Evolutionary conservation across 2,888 invertebrate species (phyloP).

Genomic region (Blastobasis adustella): DNA sequence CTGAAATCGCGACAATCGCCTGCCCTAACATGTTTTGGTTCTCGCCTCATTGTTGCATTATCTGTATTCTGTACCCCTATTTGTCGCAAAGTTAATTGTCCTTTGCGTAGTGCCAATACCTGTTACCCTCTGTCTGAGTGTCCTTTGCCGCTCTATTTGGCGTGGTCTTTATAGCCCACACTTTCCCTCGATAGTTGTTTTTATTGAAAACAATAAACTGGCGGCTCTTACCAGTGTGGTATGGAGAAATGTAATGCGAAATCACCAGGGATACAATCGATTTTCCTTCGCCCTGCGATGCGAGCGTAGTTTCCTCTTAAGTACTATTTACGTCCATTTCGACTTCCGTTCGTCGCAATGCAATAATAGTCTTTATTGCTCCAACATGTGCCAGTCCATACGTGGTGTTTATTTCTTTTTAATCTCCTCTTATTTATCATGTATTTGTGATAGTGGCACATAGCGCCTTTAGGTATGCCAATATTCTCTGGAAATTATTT

Average conservation of each 20-base stretch:
- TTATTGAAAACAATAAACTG: slow-evolving; percentile 1
- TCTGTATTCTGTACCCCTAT: slow-evolving; percentile 11
- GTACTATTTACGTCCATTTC: too few relatives aligned
- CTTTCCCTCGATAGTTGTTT: slow-evolving; percentile 1
- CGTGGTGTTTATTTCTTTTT: too few relatives aligned
- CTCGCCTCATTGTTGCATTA: slow-evolving; percentile 47
- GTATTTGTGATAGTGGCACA: too few relatives aligned
- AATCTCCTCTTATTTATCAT: too few relatives aligned
- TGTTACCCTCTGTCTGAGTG: slow-evolving; percentile 22
- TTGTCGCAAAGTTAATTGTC: slow-evolving; percentile 49
- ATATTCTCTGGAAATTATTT: too few relatives aligned
- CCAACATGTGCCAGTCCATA: too few relatives aligned
- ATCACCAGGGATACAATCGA: too few relatives aligned
- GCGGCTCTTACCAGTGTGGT: not conserved
- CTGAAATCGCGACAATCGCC: slow-evolving; percentile 63
- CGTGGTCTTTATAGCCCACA: slow-evolving; percentile 8
- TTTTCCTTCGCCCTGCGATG: too few relatives aligned
- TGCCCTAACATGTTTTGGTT: slow-evolving; percentile 54
- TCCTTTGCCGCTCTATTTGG: slow-evolving; percentile 7
- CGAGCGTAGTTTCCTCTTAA: too few relatives aligned
- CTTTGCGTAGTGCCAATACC: slow-evolving; percentile 35
- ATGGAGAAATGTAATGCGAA: not conserved
- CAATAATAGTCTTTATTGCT: too few relatives aligned
- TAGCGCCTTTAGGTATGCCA: too few relatives aligned
- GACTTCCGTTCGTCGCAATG: too few relatives aligned